These are phyloP conservation scores for Acleris laterana DNA, from an alignment of 2,888 invertebrate species.

Conservation along the genomic window DNA sequence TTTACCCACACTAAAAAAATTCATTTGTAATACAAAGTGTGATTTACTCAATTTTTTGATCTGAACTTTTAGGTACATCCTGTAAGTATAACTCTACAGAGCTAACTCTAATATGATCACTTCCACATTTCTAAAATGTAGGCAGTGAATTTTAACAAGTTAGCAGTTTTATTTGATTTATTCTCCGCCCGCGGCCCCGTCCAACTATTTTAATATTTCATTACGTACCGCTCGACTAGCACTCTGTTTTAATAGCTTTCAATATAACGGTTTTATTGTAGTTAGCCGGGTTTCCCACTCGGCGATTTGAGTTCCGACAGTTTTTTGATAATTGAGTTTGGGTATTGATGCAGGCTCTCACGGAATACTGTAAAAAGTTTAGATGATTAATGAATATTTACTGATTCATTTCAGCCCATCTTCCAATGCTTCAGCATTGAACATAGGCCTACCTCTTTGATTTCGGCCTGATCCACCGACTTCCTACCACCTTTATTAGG, in stretches of 20 bases:
- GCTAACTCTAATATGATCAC: constrained; percentile 6
- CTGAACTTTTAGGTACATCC: no score
- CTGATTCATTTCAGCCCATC: no score
- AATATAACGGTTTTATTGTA: constrained; percentile 59
- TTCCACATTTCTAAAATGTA: constrained; percentile 40
- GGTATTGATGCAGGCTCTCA: not conserved
- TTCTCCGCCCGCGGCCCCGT: constrained; percentile 46
- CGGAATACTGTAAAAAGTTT: not conserved
- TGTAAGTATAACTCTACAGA: no score
- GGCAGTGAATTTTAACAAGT: constrained; percentile 55
- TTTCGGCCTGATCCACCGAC: no score
- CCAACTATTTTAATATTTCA: constrained; percentile 68
- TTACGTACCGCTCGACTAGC: constrained; percentile 48
- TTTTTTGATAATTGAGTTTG: constrained; percentile 37
- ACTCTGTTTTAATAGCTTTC: constrained; percentile 62
- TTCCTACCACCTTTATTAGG: no score
- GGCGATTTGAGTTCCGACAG: constrained; percentile 47
- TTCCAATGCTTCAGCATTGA: no score
- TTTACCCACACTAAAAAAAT: no score
- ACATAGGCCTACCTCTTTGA: no score
- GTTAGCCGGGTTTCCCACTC: constrained; percentile 49
- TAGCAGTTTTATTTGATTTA: constrained; percentile 58
- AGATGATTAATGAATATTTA: not conserved
- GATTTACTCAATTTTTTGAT: no score
- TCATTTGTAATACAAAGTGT: no score